Evolutionary conservation across 2,888 invertebrate species (phyloP), one percentile per base, ranked within the genome.

Genomic region (Phyllotreta cruciferae): DNA sequence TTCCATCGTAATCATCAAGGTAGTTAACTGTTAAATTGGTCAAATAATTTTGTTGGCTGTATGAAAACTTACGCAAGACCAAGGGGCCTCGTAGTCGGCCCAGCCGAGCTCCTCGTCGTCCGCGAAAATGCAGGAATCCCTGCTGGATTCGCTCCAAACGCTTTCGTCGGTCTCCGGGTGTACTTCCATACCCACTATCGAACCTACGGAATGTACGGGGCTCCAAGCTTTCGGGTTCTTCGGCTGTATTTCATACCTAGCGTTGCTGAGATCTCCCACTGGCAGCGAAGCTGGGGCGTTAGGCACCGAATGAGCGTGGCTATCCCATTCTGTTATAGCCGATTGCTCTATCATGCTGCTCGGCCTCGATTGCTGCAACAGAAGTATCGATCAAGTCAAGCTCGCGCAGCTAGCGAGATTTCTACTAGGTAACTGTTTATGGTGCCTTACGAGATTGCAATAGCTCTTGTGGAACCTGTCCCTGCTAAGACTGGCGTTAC

Each of bases 141-240:
- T 84, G 42, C 84, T 84, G 7, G 84, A 83, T 71, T 88, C 92
- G 3, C 90, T 86, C 83, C 92, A 92, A 7, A 92, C 88, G 75
- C 90, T 88, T 55, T 91, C 91, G 77, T 93, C 93, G 68, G 91
- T 90, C 77, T 92, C 92, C 2, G 92, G 92, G 78, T 92, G 91
- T n/a, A 90, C 93, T 81, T 93, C 93, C 74, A 90, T 90, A 1
- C 92, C 93, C 1, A 89, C 88, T 53, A 93, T 90, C 24, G 93
- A 93, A 7, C 93, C 93, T 6, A 92, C 92, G 76, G 92, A 93
- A 68, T 92, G 86, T n/a, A 93, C 91, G 11, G 93, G 93, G 75
- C 92, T 93, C 93, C 93, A 93, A 35, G 92, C 92, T 74, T 91
- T 86, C 13, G 91, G 91, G 81, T 92, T 91, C 73, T 88, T 90